Evolutionary conservation across 2,797 vertebrate species (phyloP).

Genomic region (Myotis pilosus): DNA sequence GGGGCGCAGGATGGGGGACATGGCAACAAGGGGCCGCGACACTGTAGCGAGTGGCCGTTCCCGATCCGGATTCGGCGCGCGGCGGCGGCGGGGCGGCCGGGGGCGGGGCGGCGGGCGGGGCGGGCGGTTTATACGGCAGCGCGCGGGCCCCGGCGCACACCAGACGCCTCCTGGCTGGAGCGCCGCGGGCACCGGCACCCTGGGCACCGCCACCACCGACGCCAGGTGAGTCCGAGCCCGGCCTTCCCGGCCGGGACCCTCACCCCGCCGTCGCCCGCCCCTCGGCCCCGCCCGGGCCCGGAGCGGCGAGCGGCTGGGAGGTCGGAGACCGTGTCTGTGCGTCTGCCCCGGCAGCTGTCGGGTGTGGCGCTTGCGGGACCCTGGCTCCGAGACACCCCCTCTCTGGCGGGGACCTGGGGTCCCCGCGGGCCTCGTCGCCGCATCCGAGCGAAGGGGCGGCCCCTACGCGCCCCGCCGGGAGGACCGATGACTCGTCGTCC

Average conservation of each 20-base stretch:
- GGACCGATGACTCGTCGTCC: background rate
- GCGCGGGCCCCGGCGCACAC: background rate
- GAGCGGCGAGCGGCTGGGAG: background rate
- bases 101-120: background rate
- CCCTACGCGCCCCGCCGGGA: too few species aligned
- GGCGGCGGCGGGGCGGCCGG: constrained; percentile 2
- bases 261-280: background rate
- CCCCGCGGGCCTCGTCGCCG: background rate
- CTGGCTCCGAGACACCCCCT: background rate
- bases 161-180: background rate
- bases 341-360: too few species aligned
- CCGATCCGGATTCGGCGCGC: rapidly evolving
- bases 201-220: too few species aligned
- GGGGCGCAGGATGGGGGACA: background rate
- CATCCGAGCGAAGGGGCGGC: background rate
- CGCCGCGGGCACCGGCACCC: background rate
- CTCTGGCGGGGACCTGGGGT: background rate
- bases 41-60: background rate
- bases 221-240: constrained; percentile 10
- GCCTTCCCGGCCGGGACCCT: background rate
- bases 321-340: background rate
- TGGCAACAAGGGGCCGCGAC: background rate
- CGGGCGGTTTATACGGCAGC: background rate
- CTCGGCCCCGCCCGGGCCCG: background rate
- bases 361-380: background rate